These are phyloP conservation scores for Cyprinella venusta DNA, from an alignment of 2,797 vertebrate genomes.

Conservation along the genomic window DNA sequence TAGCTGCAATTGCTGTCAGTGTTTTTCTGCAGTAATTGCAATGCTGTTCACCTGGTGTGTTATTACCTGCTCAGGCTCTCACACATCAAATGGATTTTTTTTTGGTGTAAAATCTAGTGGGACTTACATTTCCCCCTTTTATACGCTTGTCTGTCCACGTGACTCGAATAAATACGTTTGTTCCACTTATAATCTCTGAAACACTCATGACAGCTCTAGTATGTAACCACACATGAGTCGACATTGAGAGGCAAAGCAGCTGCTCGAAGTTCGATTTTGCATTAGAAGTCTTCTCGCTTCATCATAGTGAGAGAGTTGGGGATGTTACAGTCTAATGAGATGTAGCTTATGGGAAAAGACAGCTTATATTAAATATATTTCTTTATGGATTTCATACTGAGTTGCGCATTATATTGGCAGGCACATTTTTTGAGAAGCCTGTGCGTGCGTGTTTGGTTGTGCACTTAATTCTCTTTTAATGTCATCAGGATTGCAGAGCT, in stretches of 20 bases:
- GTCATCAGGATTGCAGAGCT: constrained; percentile 35
- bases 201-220: constrained; percentile 1
- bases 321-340: constrained; percentile 47
- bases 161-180: background rate
- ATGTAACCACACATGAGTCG: background rate
- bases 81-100: background rate
- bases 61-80: constrained; percentile 12
- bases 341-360: constrained; percentile 39
- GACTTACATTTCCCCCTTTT: background rate
- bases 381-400: constrained; percentile 38
- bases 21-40: constrained; percentile 31
- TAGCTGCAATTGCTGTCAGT: constrained; percentile 52
- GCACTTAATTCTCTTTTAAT: constrained; percentile 30
- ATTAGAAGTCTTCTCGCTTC: constrained; percentile 43
- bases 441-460: background rate
- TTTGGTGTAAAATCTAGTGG: background rate
- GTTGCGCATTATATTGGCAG: constrained; percentile 42
- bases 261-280: constrained; percentile 13
- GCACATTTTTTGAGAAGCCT: constrained; percentile 18
- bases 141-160: background rate
- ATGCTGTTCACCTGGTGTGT: constrained; percentile 50
- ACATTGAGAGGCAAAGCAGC: constrained; percentile 23
- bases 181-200: constrained; percentile 9
- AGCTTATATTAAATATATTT: constrained; percentile 42
- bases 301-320: background rate